These are phyloP conservation scores for Meriones unguiculatus DNA, from an alignment of 2,113 vertebrate genomes.

Conservation along the genomic window DNA sequence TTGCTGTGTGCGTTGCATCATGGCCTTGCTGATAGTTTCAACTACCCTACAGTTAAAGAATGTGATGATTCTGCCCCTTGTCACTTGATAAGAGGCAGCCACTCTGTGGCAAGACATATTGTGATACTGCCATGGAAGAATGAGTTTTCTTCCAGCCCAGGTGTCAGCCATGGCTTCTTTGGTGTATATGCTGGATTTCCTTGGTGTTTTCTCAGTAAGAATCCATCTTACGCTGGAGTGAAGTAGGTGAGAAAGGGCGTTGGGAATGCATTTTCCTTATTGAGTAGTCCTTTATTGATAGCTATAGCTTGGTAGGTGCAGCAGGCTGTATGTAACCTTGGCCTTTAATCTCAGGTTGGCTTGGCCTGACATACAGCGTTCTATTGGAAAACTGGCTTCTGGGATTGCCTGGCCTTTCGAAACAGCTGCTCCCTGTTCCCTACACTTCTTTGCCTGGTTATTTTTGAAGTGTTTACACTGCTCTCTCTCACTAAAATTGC, in stretches of 20 bases:
- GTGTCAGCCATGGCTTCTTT: neutral
- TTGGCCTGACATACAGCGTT: slow-evolving; percentile 54
- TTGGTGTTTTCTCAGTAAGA: neutral
- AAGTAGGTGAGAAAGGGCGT: neutral
- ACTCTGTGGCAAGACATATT: neutral
- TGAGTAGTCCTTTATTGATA: slow-evolving; percentile 4
- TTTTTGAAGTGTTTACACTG: slow-evolving; percentile 63
- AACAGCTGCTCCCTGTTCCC: neutral
- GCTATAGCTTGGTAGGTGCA: neutral
- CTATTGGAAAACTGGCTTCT: slow-evolving; percentile 23
- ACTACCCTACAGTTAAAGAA: neutral
- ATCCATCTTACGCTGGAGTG: neutral
- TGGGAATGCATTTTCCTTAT: neutral
- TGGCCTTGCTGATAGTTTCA: neutral
- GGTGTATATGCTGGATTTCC: neutral
- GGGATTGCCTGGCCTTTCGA: slow-evolving; percentile 30
- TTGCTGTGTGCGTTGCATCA: neutral
- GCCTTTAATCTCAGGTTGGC: slow-evolving; percentile 23
- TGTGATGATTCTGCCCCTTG: neutral
- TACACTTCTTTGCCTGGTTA: slow-evolving; percentile 25
- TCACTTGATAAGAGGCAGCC: neutral
- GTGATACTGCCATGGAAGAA: neutral
- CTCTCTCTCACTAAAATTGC: slow-evolving; percentile 45
- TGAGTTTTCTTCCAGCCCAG: neutral
- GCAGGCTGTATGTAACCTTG: slow-evolving; percentile 9